A percentile compares a stretch with the other conserved stretches of the same genome.
Evolutionary conservation across 2,888 invertebrate genomes (phyloP).

Genomic region (Ophonus ardosiacus): DNA sequence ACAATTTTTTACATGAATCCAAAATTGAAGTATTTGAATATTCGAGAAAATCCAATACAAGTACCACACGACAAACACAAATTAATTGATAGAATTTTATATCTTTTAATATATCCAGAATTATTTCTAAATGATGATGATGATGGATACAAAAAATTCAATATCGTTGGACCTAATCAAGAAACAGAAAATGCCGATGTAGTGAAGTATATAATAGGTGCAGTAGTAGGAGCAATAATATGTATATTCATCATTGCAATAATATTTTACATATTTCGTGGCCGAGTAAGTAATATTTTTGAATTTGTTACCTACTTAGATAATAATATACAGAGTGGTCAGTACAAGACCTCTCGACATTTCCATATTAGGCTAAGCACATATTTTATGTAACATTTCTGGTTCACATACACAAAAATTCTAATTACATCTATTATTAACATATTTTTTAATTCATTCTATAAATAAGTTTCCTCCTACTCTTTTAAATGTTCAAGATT

Average conservation of each 20-base stretch:
- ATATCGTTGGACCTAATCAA: neutral
- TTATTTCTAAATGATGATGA: neutral
- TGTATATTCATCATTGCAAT: neutral
- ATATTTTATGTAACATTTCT: too few species aligned
- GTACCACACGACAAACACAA: neutral
- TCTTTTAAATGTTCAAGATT: too few species aligned
- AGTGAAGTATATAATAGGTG: neutral
- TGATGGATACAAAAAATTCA: neutral
- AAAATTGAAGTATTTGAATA: conserved; percentile 30
- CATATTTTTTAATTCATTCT: too few species aligned
- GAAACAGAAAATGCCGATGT: neutral
- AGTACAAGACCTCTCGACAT: too few species aligned
- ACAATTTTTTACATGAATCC: neutral
- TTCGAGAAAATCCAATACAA: neutral
- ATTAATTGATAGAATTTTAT: neutral
- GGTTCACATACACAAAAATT: too few species aligned
- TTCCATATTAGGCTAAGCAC: too few species aligned
- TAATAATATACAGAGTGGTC: too few species aligned
- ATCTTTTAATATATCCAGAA: neutral
- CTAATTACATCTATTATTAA: too few species aligned
- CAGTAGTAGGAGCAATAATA: neutral
- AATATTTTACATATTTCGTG: neutral
- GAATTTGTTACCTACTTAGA: too few species aligned
- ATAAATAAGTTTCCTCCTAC: too few species aligned
- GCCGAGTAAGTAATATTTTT: neutral